Evolutionary conservation across 2,888 invertebrate genomes (phyloP).

Genomic region (Microctonus aethiopoides): DNA sequence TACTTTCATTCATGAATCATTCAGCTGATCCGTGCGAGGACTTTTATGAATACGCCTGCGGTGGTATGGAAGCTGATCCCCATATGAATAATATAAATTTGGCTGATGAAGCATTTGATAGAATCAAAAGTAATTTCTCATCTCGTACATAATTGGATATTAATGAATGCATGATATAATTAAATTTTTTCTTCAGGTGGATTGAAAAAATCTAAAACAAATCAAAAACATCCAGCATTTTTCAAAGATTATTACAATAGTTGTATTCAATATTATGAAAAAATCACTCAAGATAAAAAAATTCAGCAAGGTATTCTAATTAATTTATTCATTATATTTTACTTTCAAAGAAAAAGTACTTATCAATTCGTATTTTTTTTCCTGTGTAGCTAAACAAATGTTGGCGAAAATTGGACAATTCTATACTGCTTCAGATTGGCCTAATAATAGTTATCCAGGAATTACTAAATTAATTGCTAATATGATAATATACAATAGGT

Average conservation of each 20-base stretch:
- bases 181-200: neutral
- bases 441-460: neutral
- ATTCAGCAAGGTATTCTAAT: slow-evolving; percentile 39
- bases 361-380: neutral
- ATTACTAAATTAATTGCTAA: slow-evolving; percentile 47
- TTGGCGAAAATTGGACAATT: slow-evolving; percentile 46
- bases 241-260: slow-evolving; percentile 50
- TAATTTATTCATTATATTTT: neutral
- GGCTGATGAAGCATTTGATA: slow-evolving; percentile 40
- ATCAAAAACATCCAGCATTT: neutral
- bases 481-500: slow-evolving; percentile 50
- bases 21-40: slow-evolving; percentile 54
- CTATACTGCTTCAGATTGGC: slow-evolving; percentile 37
- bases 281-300: slow-evolving; percentile 33
- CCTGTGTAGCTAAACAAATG: slow-evolving; percentile 39
- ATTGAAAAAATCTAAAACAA: slow-evolving; percentile 44
- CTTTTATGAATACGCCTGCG: slow-evolving; percentile 53
- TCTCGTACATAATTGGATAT: neutral
- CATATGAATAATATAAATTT: slow-evolving; percentile 44
- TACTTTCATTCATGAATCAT: slow-evolving; percentile 57
- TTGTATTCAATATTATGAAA: slow-evolving; percentile 48
- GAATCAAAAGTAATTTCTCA: slow-evolving; percentile 45
- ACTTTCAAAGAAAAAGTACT: neutral
- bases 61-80: slow-evolving; percentile 51
- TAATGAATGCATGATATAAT: no score